phyloP scores from a whole-genome alignment of 2,113 vertebrate genomes.

The Bos indicus region DNA sequence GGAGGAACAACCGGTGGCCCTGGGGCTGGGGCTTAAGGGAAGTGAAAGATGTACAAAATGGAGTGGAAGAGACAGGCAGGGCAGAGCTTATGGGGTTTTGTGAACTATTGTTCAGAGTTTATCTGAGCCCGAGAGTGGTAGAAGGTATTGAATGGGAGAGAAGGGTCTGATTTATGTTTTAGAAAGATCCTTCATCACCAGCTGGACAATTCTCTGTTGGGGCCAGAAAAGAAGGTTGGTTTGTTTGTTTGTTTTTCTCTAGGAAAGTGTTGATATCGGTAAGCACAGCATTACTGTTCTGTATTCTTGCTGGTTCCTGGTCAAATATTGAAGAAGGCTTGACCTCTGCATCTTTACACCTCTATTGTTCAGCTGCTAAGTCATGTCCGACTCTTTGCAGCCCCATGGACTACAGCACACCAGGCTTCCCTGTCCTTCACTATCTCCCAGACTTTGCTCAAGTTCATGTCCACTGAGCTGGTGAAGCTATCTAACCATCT shows the following conservation, averaged over 20 bases:
- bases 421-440: background rate
- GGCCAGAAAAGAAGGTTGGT: rapidly evolving
- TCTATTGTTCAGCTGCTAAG: background rate
- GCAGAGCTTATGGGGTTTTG: rapidly evolving
- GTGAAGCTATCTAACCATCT: background rate
- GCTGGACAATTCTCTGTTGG: background rate
- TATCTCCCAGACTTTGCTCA: background rate
- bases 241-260: background rate
- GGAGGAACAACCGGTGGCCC: background rate
- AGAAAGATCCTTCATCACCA: background rate
- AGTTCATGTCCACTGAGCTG: background rate
- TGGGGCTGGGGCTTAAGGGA: background rate
- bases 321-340: background rate
- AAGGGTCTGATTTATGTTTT: background rate
- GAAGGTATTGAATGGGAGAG: background rate
- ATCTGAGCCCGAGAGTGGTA: background rate
- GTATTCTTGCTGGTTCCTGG: background rate
- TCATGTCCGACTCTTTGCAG: background rate
- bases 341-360: background rate
- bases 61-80: background rate
- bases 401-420: background rate
- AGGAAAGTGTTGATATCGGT: background rate
- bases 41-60: background rate
- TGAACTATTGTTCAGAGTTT: rapidly evolving
- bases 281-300: background rate